These are phyloP conservation scores for Gymnosoma rotundatum DNA, from an alignment of 2,888 invertebrate genomes.

Conservation along the genomic window DNA sequence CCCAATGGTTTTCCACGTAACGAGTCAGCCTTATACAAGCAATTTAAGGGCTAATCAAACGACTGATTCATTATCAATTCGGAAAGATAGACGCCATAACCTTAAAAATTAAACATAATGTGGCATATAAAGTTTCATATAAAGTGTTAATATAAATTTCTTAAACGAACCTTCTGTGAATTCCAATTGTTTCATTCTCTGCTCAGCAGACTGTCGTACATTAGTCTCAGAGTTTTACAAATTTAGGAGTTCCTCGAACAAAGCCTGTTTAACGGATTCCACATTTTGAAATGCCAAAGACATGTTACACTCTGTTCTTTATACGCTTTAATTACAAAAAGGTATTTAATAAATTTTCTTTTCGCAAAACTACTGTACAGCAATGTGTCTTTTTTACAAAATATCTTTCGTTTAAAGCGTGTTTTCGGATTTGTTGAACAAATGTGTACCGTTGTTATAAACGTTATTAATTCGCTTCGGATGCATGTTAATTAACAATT, in stretches of 20 bases:
- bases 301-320: conserved; percentile 70
- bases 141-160: background rate
- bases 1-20: conserved; percentile 88
- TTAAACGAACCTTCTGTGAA: conserved; percentile 85
- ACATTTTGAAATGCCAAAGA: conserved; percentile 80
- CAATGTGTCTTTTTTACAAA: conserved; percentile 7
- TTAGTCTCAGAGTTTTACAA: conserved; percentile 85
- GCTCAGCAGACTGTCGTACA: conserved; percentile 85
- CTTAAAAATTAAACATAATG: conserved; percentile 72
- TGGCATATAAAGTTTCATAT: background rate
- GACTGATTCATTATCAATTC: conserved; percentile 86
- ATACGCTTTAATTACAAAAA: conserved; percentile 9
- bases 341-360: background rate
- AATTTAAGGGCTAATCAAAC: conserved; percentile 84
- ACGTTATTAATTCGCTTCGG: too few relatives aligned
- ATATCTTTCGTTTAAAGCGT: conserved; percentile 19
- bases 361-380: background rate
- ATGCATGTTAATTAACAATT: too few relatives aligned
- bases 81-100: conserved; percentile 86
- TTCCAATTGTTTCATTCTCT: conserved; percentile 86
- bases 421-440: background rate
- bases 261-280: conserved; percentile 85
- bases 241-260: conserved; percentile 86
- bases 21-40: conserved; percentile 88
- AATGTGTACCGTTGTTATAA: background rate